Conservation (phyloP, 2,797 vertebrate species). For the Spinus olivaceus region DNA sequence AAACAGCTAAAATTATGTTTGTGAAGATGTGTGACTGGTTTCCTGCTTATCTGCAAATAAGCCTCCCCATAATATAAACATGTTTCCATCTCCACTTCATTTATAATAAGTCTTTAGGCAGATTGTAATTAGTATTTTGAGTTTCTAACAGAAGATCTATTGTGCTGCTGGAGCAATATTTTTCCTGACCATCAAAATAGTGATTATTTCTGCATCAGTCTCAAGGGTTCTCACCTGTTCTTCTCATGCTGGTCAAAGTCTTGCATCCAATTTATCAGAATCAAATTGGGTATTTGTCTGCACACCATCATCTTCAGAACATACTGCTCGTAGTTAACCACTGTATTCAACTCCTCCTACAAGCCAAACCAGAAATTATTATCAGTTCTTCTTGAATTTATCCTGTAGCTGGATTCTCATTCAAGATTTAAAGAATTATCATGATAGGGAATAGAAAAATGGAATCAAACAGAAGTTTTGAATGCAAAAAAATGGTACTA, state of each 20-base stretch:
- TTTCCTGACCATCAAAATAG: slow-evolving; percentile 29
- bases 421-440: not conserved
- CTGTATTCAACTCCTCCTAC: not conserved
- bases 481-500: not conserved
- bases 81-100: slow-evolving; percentile 54
- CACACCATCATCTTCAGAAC: not conserved
- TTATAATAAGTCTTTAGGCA: slow-evolving; percentile 54
- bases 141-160: slow-evolving; percentile 14
- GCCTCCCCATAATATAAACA: slow-evolving; percentile 45
- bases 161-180: slow-evolving; percentile 32
- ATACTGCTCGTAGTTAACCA: not conserved
- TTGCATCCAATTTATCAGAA: slow-evolving; percentile 1
- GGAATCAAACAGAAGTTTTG: not conserved
- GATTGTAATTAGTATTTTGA: slow-evolving; percentile 57
- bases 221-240: slow-evolving; percentile 55
- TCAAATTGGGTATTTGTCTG: not conserved
- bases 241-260: slow-evolving; percentile 6
- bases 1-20: slow-evolving; percentile 61
- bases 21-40: slow-evolving; percentile 47
- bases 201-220: slow-evolving; percentile 22
- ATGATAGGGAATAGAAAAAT: not conserved
- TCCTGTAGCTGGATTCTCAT: not conserved
- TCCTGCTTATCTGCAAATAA: slow-evolving; percentile 54
- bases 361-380: slow-evolving; percentile 35
- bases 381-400: not conserved